Evolutionary conservation across 1,140 invertebrate species (phyloP).

Genomic region (Philopotamus ludificatus): DNA sequence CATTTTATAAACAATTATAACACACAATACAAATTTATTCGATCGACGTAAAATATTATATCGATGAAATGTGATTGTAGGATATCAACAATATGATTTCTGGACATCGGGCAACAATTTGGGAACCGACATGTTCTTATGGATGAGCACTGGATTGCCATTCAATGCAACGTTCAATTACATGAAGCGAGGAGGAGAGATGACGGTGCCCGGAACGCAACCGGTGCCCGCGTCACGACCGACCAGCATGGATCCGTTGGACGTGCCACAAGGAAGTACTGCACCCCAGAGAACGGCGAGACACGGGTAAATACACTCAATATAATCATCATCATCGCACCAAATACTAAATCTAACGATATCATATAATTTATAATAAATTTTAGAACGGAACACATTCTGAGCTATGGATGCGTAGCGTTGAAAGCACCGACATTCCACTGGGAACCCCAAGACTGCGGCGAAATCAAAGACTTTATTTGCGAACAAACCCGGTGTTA

Average conservation of each 20-base stretch:
- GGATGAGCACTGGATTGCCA: constrained; percentile 85
- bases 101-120: constrained; percentile 87
- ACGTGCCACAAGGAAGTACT: constrained; percentile 64
- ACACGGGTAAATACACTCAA: constrained; percentile 62
- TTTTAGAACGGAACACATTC: constrained; percentile 57
- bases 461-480: constrained; percentile 81
- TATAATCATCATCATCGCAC: neutral
- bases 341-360: neutral
- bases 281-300: constrained; percentile 72
- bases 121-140: constrained; percentile 82
- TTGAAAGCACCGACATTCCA: constrained; percentile 71
- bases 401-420: constrained; percentile 71
- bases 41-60: neutral
- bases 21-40: too few relatives aligned
- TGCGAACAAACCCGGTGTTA: constrained; percentile 86
- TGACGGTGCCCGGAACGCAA: constrained; percentile 46
- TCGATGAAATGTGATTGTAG: constrained; percentile 47
- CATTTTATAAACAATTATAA: too few relatives aligned
- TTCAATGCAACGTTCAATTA: constrained; percentile 86
- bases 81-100: constrained; percentile 79
- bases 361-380: neutral
- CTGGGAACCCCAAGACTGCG: constrained; percentile 80
- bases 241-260: constrained; percentile 57
- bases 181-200: constrained; percentile 61
- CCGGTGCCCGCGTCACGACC: constrained; percentile 46